These are phyloP conservation scores for Chanos chanos DNA, from an alignment of 2,797 vertebrate species.

Conservation along the genomic window DNA sequence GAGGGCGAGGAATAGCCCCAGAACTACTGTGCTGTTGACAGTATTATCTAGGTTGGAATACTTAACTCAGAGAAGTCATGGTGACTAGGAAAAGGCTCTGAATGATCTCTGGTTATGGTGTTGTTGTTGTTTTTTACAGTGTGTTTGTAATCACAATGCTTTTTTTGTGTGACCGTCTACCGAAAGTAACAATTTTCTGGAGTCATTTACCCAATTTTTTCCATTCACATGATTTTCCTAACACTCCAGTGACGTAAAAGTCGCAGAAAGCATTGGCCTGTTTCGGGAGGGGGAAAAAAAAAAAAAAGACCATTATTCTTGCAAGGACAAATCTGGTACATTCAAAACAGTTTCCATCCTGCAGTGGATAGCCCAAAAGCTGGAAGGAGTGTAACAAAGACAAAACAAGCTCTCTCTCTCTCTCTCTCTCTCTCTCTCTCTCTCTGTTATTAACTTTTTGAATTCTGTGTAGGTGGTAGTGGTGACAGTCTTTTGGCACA, in stretches of 20 bases:
- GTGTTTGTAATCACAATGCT: no score
- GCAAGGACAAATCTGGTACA: slow-evolving; percentile 11
- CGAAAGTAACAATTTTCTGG: no score
- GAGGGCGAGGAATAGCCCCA: no score
- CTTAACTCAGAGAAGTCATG: no score
- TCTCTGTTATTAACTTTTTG: background rate
- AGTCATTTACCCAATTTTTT: no score
- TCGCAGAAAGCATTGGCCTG: background rate
- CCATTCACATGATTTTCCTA: no score
- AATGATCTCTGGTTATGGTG: no score
- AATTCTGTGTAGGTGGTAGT: background rate
- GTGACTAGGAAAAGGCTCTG: no score
- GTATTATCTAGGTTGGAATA: no score
- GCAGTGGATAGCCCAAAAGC: background rate
- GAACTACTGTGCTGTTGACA: no score
- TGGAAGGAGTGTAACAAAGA: background rate
- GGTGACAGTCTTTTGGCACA: background rate
- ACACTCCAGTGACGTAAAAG: background rate
- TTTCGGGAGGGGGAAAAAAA: background rate
- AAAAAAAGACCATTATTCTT: background rate
- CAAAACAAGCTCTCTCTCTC: background rate
- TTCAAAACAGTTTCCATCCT: slow-evolving; percentile 9
- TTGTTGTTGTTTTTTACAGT: no score
- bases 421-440: background rate
- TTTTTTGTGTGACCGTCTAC: no score